Evolutionary conservation across 1,140 invertebrate species (phyloP).

Genomic region (Panagrolaimus sp.): DNA sequence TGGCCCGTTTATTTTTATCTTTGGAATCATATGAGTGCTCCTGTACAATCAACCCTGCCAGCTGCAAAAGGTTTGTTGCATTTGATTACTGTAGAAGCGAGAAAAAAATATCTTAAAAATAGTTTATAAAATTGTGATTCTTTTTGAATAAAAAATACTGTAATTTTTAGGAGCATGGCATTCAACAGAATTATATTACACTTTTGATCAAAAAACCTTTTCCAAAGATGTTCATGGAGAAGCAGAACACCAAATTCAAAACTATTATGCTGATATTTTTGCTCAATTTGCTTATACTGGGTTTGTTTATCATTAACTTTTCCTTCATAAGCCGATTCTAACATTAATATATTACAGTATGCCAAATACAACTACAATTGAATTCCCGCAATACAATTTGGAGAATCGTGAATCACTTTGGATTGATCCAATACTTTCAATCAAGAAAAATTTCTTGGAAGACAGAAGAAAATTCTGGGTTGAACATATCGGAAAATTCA

Average conservation of each 20-base stretch:
- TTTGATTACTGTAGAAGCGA: no score
- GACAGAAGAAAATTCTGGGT: not conserved
- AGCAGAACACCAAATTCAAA: not conserved
- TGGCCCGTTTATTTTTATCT: not conserved
- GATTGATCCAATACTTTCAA: not conserved
- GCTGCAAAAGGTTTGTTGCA: no score
- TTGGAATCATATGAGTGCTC: not conserved
- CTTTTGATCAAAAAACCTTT: not conserved
- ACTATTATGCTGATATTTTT: slow-evolving; percentile 6
- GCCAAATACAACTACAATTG: not conserved
- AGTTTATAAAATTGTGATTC: no score
- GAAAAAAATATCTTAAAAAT: no score
- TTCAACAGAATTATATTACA: slow-evolving; percentile 1
- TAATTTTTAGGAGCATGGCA: not conserved
- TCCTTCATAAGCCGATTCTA: not conserved
- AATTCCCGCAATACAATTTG: not conserved
- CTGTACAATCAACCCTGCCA: no score
- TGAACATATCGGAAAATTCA: not conserved
- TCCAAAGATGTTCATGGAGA: not conserved
- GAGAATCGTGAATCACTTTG: not conserved
- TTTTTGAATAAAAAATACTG: no score
- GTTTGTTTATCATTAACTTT: not conserved
- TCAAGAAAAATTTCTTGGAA: not conserved
- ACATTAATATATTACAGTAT: not conserved
- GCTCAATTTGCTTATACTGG: not conserved